Evolutionary conservation across 2,797 vertebrate genomes (phyloP).

Genomic region (Chaetophractus vellerosus): DNA sequence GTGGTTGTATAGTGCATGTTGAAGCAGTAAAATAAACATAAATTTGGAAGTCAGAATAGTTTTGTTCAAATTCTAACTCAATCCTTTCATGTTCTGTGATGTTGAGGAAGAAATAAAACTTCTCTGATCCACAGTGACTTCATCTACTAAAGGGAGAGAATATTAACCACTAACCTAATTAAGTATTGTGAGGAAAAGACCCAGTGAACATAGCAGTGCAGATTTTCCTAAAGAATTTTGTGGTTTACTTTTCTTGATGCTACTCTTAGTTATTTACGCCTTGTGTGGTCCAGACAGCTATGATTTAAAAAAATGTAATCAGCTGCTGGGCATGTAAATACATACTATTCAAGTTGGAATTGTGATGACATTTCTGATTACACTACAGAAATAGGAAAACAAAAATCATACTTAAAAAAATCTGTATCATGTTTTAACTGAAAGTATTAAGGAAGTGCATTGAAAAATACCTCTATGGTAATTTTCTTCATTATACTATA

Average conservation of each 20-base stretch:
- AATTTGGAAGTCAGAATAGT: neutral
- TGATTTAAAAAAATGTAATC: conserved; percentile 70
- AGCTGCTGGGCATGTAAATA: conserved; percentile 67
- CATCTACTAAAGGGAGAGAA: neutral
- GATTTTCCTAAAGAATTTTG: neutral
- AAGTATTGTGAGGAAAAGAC: neutral
- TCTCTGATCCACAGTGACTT: neutral
- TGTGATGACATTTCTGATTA: conserved; percentile 55
- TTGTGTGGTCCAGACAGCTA: conserved; percentile 81
- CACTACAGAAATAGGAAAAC: neutral
- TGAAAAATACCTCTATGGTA: neutral
- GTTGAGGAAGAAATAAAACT: neutral
- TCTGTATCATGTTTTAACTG: conserved; percentile 12
- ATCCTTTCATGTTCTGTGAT: neutral
- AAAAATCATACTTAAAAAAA: neutral
- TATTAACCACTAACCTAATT: neutral
- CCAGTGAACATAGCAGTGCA: too few relatives aligned
- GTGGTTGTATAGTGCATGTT: neutral
- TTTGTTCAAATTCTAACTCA: neutral
- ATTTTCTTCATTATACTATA: conserved; percentile 14
- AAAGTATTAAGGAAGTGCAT: conserved; percentile 39
- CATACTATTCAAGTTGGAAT: conserved; percentile 60
- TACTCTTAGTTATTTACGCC: conserved; percentile 28
- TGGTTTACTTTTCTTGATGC: conserved; percentile 43
- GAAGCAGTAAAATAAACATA: neutral